Evolutionary conservation across 2,888 invertebrate species (phyloP).

Genomic region (Pachycephus smyrnensis): DNA sequence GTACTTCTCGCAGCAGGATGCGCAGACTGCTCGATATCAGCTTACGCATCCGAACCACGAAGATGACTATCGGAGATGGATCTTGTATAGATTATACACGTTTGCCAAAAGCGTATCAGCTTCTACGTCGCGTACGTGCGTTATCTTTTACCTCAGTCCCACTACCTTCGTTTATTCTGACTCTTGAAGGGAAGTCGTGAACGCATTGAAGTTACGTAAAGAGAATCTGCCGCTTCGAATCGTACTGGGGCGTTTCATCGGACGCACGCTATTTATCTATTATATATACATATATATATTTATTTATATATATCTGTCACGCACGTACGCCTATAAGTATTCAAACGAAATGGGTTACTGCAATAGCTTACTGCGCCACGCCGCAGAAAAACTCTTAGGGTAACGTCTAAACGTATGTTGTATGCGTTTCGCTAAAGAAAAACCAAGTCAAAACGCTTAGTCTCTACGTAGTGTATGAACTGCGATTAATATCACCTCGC

Average conservation of each 20-base stretch:
- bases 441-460: neutral
- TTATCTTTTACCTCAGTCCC: neutral
- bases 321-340: neutral
- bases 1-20: slow-evolving; percentile 88
- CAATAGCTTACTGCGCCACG: neutral
- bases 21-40: slow-evolving; percentile 85
- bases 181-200: neutral
- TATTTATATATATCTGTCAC: neutral
- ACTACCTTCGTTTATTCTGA: neutral
- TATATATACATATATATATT: neutral
- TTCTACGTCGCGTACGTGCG: neutral
- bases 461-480: neutral
- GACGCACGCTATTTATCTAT: neutral
- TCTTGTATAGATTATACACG: slow-evolving; percentile 42
- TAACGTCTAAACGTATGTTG: neutral
- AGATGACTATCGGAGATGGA: slow-evolving; percentile 72
- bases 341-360: neutral
- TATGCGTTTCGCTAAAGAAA: neutral
- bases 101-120: neutral
- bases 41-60: slow-evolving; percentile 79
- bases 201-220: neutral
- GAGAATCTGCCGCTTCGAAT: neutral
- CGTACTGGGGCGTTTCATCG: neutral
- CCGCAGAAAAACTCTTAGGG: neutral
- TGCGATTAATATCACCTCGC: neutral